These are phyloP conservation scores for Amblyopsis hoosieri DNA, from an alignment of 2,797 vertebrate species.

Conservation along the genomic window DNA sequence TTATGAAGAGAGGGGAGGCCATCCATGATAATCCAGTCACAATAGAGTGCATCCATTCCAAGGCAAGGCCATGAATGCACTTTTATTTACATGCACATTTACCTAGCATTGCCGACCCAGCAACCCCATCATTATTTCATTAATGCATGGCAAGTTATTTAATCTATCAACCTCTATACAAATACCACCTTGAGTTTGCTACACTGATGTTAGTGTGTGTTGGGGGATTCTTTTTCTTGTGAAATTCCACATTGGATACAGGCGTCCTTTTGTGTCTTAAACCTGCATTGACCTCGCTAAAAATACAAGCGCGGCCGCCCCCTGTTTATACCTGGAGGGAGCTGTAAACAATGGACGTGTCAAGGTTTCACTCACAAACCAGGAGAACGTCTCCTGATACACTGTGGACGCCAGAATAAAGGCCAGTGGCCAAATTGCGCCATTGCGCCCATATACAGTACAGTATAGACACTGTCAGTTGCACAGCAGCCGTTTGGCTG, in stretches of 20 bases:
- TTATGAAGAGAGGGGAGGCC: constrained; percentile 47
- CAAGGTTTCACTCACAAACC: constrained; percentile 31
- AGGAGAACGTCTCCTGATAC: constrained; percentile 30
- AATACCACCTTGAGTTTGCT: constrained; percentile 47
- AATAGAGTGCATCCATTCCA: constrained; percentile 74
- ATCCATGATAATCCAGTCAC: constrained; percentile 59
- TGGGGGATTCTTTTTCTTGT: constrained; percentile 7
- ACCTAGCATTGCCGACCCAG: constrained; percentile 53
- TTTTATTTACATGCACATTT: constrained; percentile 78
- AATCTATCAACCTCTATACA: constrained; percentile 65
- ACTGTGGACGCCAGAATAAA: constrained; percentile 34
- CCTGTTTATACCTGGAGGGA: constrained; percentile 54
- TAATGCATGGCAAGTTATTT: constrained; percentile 75
- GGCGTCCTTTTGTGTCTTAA: constrained; percentile 15
- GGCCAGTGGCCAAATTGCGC: constrained; percentile 42
- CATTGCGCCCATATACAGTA: constrained; percentile 13
- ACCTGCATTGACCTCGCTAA: constrained; percentile 34
- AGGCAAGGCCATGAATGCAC: constrained; percentile 77
- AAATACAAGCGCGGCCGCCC: constrained; percentile 40
- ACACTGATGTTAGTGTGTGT: constrained; percentile 22
- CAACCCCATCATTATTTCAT: constrained; percentile 74
- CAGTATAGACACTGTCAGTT: constrained; percentile 29
- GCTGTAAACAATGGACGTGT: constrained; percentile 34
- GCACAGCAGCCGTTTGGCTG: constrained; percentile 42
- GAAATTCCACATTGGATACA: constrained; percentile 10